Evolutionary conservation across 2,888 invertebrate species (phyloP).

Genomic region (Torymus auratus): DNA sequence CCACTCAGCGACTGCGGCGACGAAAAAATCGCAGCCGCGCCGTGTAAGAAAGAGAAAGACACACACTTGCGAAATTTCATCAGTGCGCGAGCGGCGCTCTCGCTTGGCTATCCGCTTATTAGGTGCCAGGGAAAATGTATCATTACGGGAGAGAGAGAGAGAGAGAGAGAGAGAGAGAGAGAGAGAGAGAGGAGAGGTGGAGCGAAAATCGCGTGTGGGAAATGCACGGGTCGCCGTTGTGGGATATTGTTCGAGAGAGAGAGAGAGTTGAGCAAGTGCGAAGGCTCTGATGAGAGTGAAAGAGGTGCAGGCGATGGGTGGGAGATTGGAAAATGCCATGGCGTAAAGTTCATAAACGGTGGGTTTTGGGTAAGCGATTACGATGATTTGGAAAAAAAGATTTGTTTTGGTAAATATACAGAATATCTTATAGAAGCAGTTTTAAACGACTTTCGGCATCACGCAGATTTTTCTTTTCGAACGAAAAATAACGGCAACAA

Average conservation of each 20-base stretch:
- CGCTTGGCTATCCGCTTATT: constrained; percentile 42
- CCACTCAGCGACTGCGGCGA: constrained; percentile 1
- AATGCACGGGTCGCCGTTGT: background rate
- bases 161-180: constrained; percentile 11
- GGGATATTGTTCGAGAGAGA: background rate
- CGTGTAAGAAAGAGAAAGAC: constrained; percentile 21
- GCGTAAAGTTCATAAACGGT: too few relatives aligned
- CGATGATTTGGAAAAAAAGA: too few relatives aligned
- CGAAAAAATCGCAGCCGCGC: background rate
- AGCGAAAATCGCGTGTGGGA: constrained; percentile 4
- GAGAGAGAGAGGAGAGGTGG: constrained; percentile 19
- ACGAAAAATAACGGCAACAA: too few relatives aligned
- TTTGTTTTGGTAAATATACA: too few relatives aligned
- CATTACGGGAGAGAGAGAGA: constrained; percentile 30
- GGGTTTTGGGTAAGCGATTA: too few relatives aligned
- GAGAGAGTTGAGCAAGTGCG: too few relatives aligned
- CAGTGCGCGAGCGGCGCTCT: constrained; percentile 9
- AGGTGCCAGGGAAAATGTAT: constrained; percentile 54
- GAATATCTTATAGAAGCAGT: too few relatives aligned
- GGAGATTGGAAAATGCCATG: too few relatives aligned
- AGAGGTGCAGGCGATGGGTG: too few relatives aligned
- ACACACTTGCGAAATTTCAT: constrained; percentile 37
- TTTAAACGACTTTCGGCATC: too few relatives aligned
- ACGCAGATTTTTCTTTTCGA: too few relatives aligned
- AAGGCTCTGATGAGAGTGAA: too few relatives aligned